A percentile compares a stretch with the other conserved stretches of the same genome.
Conservation (phyloP, 2,888 invertebrate genomes). For the Gibbula magus region DNA sequence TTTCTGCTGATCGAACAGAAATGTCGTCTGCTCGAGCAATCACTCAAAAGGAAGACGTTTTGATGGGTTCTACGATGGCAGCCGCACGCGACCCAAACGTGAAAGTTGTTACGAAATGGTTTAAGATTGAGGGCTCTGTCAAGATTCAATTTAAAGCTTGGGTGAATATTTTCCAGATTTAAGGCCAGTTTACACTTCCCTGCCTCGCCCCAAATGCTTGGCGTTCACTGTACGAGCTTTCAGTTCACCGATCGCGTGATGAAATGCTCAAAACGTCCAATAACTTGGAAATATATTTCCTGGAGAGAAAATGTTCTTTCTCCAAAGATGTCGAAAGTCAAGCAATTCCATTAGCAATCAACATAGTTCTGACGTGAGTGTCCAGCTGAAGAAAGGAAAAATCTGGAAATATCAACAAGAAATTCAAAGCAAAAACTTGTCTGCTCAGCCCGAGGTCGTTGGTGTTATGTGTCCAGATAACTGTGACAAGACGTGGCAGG, state of each 20-base stretch:
- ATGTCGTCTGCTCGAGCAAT: conserved; percentile 2
- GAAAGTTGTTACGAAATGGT: conserved; percentile 5
- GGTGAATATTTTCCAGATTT: neutral
- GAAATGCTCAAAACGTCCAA: too few species aligned
- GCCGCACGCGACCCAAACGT: neutral
- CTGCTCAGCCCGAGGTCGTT: too few species aligned
- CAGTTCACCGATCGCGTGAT: neutral
- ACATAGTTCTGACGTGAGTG: too few species aligned
- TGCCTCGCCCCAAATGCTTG: neutral
- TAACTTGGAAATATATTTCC: too few species aligned
- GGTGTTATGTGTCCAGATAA: too few species aligned
- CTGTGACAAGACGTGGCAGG: too few species aligned
- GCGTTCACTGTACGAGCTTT: neutral
- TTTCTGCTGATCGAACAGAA: conserved; percentile 1
- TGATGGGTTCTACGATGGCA: neutral
- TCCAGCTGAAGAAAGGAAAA: too few species aligned
- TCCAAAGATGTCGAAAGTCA: too few species aligned
- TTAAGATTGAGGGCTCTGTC: neutral
- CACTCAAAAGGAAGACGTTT: conserved; percentile 2
- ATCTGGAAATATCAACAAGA: too few species aligned
- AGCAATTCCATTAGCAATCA: too few species aligned
- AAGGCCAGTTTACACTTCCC: neutral
- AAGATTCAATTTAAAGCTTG: conserved; percentile 13
- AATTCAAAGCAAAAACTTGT: too few species aligned
- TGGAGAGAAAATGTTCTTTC: too few species aligned